Percentiles rank a stretch among this genome's conserved stretches.
Evolutionary conservation across 2,113 vertebrate species (phyloP).

Genomic region (Marmota flaviventris): DNA sequence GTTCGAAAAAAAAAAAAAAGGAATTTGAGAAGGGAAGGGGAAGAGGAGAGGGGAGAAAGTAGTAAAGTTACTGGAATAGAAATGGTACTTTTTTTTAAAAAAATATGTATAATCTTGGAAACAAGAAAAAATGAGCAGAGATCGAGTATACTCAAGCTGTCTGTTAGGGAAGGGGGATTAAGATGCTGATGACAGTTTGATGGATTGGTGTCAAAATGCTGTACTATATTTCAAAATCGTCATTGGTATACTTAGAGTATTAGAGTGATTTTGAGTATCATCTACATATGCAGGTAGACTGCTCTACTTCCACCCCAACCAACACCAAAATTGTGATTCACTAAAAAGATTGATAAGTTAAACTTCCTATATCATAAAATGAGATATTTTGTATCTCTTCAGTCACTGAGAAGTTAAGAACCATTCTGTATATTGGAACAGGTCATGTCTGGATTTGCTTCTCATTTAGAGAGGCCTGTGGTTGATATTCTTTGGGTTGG

Average conservation of each 20-base stretch:
- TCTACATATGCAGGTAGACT: neutral
- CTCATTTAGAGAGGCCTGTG: neutral
- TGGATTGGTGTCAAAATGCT: neutral
- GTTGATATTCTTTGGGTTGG: neutral
- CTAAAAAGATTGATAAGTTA: neutral
- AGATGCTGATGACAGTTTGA: neutral
- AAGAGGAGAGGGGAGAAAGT: neutral
- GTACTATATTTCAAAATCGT: neutral
- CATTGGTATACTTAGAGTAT: neutral
- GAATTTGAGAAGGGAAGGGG: neutral
- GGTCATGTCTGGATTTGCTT: neutral
- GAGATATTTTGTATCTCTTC: neutral
- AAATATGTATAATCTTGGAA: neutral
- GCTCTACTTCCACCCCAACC: neutral
- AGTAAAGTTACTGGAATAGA: neutral
- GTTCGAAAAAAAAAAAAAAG: neutral
- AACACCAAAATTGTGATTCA: neutral
- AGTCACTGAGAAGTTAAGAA: neutral
- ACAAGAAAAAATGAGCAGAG: neutral
- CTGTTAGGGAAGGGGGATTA: neutral
- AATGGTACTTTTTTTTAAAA: neutral
- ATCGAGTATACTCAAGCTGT: neutral
- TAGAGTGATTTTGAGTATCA: neutral
- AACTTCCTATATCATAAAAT: neutral
- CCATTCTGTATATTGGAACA: neutral